phyloP scores from a whole-genome alignment of 2,113 vertebrate genomes.

The Ailuropoda melanoleuca region DNA sequence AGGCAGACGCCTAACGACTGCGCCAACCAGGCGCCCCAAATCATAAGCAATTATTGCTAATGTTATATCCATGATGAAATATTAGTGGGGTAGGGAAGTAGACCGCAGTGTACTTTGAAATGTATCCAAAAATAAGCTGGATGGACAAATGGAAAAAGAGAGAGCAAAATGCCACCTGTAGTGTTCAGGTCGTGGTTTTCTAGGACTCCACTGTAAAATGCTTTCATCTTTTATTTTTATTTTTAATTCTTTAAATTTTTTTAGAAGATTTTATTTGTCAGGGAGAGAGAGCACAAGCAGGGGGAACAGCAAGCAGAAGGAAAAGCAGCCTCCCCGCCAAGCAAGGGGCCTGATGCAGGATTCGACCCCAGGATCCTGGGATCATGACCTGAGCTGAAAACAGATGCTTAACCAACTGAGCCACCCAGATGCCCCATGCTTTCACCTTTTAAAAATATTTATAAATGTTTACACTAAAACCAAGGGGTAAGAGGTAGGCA shows the following conservation, averaged over 20 bases:
- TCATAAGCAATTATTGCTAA: background rate
- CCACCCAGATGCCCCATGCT: background rate
- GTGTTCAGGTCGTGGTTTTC: background rate
- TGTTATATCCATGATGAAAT: background rate
- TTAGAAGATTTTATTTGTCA: no score
- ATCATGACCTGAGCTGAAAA: no score
- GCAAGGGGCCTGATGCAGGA: fast-evolving
- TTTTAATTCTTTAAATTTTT: no score
- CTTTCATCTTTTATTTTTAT: background rate
- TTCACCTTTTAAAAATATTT: background rate
- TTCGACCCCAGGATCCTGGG: no score
- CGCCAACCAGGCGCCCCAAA: no score
- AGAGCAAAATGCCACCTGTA: background rate
- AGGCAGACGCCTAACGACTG: no score
- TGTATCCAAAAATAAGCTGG: background rate
- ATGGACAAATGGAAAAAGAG: background rate
- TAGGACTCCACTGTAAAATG: background rate
- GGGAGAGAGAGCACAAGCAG: no score
- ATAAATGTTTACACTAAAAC: background rate
- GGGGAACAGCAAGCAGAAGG: no score
- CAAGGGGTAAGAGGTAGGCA: background rate
- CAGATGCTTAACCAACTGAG: no score
- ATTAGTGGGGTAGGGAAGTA: background rate
- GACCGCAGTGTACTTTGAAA: background rate
- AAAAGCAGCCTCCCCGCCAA: no score